Evolutionary conservation across 1,140 invertebrate genomes (phyloP).

Genomic region (Helicorthomorpha holstii): DNA sequence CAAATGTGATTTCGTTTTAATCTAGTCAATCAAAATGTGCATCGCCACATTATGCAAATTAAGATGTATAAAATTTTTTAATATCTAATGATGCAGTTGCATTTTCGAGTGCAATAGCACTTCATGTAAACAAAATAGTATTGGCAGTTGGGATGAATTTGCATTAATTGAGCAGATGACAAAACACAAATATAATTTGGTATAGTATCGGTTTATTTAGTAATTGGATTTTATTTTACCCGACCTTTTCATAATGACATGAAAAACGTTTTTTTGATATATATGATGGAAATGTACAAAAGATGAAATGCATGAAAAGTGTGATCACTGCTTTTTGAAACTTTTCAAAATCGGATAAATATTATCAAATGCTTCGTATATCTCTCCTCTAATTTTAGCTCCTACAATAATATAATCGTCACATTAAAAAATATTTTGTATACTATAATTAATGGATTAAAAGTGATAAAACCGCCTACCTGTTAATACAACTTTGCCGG

Average conservation of each 20-base stretch:
- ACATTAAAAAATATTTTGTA: not conserved
- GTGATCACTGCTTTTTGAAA: constrained; percentile 67
- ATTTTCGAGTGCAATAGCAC: too few species aligned
- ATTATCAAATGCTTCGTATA: constrained; percentile 98
- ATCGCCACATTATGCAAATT: too few species aligned
- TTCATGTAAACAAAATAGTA: too few species aligned
- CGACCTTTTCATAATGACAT: constrained; percentile 8
- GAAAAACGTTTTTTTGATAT: constrained; percentile 30
- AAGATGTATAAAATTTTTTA: too few species aligned
- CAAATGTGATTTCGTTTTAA: too few species aligned
- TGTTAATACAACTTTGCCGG: constrained; percentile 93
- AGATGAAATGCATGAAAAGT: too few species aligned
- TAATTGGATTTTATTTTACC: not conserved
- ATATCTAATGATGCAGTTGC: too few species aligned
- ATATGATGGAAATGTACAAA: too few species aligned
- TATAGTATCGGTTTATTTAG: constrained; percentile 9
- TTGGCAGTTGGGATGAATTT: too few species aligned
- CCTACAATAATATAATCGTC: constrained; percentile 40
- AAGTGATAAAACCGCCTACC: constrained; percentile 33
- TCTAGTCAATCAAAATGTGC: too few species aligned
- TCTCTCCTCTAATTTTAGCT: constrained; percentile 93
- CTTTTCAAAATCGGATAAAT: constrained; percentile 99
- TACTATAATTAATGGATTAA: constrained; percentile 1
- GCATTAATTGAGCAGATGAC: too few species aligned
- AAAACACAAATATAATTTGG: constrained; percentile 9